Percentiles rank a stretch among this genome's conserved stretches.
phyloP scores from a whole-genome alignment of 1,140 invertebrate genomes.

The Galleria mellonella region DNA sequence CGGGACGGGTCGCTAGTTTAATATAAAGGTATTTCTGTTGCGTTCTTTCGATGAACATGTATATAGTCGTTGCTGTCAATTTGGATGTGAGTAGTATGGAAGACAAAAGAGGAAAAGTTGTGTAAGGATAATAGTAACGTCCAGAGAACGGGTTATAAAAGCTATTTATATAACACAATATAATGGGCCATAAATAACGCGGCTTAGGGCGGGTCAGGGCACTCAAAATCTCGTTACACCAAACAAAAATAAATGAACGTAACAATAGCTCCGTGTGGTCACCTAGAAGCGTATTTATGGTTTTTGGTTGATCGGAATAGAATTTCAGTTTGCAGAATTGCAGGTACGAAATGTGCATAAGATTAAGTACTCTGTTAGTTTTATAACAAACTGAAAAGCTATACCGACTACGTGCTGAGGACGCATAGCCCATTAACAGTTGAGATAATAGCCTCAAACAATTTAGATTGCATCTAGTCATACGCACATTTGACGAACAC shows the following conservation, averaged over 20 bases:
- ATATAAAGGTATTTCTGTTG: no score
- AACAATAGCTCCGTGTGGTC: conserved; percentile 64
- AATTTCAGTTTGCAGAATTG: conserved; percentile 33
- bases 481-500: conserved; percentile 55
- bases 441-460: conserved; percentile 44
- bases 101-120: conserved; percentile 40
- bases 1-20: no score
- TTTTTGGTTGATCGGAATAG: conserved; percentile 39
- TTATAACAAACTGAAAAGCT: conserved; percentile 32
- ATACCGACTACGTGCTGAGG: conserved; percentile 40
- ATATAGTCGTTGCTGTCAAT: no score
- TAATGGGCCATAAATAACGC: conserved; percentile 55
- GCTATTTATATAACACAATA: conserved; percentile 52
- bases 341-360: neutral
- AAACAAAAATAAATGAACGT: conserved; percentile 54
- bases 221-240: conserved; percentile 42
- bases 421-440: conserved; percentile 54
- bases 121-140: conserved; percentile 44
- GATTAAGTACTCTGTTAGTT: no score
- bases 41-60: no score
- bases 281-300: conserved; percentile 65
- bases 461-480: conserved; percentile 57
- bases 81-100: conserved; percentile 47
- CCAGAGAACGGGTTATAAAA: conserved; percentile 47
- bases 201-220: conserved; percentile 62